Conservation (phyloP, 2,797 vertebrate genomes). For the Momotus momota region DNA sequence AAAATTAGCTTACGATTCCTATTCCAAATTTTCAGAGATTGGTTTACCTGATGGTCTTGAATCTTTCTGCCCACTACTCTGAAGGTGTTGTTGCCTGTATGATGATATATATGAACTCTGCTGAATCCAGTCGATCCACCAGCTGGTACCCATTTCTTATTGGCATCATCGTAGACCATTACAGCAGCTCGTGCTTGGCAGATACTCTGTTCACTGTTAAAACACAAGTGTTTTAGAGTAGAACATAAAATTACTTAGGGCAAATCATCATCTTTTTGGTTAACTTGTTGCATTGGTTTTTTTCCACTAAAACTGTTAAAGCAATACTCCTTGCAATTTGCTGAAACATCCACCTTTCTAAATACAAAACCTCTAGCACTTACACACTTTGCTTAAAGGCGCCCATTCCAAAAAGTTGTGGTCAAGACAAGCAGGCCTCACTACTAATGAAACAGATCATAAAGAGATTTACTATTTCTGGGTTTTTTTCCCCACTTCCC, state of each 20-base stretch:
- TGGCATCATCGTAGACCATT: conserved; percentile 98
- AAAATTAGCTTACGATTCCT: neutral
- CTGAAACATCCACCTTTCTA: neutral
- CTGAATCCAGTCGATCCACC: conserved; percentile 97
- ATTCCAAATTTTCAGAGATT: neutral
- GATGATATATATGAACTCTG: conserved; percentile 98
- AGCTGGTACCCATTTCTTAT: conserved; percentile 98
- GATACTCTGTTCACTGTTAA: conserved; percentile 97
- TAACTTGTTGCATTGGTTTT: neutral
- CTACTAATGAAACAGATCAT: neutral
- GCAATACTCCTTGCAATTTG: neutral
- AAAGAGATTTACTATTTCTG: neutral
- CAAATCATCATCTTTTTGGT: neutral
- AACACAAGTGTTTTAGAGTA: conserved; percentile 19
- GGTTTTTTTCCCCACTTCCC: too few relatives aligned
- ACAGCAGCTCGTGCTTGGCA: conserved; percentile 98
- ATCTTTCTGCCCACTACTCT: conserved; percentile 98
- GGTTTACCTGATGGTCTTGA: conserved; percentile 96
- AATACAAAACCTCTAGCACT: neutral
- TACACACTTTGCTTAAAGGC: neutral
- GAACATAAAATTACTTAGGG: neutral
- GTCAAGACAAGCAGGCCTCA: neutral
- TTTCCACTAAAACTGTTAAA: neutral
- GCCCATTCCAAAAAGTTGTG: neutral
- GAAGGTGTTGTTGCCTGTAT: conserved; percentile 98